Evolutionary conservation across 1,140 invertebrate genomes (phyloP).

Genomic region (Lamellibrachia luymesi): DNA sequence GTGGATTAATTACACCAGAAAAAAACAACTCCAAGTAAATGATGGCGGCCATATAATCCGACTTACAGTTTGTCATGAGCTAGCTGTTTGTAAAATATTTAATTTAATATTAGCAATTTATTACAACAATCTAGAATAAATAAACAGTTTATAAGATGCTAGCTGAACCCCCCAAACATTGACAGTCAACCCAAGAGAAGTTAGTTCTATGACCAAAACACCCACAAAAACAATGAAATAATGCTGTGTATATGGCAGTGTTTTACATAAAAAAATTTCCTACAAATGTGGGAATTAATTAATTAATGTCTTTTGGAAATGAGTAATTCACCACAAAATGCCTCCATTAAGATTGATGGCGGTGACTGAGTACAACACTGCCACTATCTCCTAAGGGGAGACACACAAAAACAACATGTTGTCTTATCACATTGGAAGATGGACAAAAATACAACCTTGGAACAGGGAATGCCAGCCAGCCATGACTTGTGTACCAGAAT

Average conservation of each 20-base stretch:
- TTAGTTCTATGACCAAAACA: no score
- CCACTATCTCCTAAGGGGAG: not conserved
- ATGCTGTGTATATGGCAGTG: no score
- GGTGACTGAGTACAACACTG: not conserved
- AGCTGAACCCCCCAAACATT: no score
- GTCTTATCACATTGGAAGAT: not conserved
- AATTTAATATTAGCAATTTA: not conserved
- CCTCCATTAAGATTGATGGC: not conserved
- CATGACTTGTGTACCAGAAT: not conserved
- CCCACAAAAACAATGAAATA: no score
- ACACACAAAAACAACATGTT: not conserved
- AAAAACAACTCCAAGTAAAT: not conserved
- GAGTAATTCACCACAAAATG: not conserved
- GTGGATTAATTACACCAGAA: not conserved
- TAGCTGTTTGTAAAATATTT: not conserved
- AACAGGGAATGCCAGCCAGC: not conserved
- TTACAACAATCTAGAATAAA: not conserved
- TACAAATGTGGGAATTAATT: not conserved
- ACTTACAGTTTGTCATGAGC: not conserved
- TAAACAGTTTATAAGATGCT: no score
- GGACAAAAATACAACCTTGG: not conserved
- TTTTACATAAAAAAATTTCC: not conserved
- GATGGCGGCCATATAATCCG: not conserved
- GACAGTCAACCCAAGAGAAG: no score
- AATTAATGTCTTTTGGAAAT: conserved; percentile 1